phyloP scores from a whole-genome alignment of 2,797 vertebrate species.

The Tadarida brasiliensis region DNA sequence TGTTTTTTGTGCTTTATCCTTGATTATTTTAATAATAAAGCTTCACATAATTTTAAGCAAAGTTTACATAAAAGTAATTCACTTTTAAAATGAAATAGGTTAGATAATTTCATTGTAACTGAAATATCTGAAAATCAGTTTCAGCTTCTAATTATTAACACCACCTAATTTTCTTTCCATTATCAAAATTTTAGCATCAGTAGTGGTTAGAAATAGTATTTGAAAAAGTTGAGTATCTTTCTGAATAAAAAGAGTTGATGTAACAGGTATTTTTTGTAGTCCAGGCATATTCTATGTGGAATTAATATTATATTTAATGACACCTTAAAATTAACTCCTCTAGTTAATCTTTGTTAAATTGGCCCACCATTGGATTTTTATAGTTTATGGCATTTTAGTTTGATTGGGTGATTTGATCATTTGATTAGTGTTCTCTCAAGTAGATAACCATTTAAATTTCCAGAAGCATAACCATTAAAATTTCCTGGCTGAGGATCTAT shows the following conservation, averaged over 20 bases:
- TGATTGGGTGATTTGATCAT: background rate
- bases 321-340: background rate
- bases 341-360: conserved; percentile 23
- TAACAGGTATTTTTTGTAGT: background rate
- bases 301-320: background rate
- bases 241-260: background rate
- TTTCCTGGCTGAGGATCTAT: conserved; percentile 4
- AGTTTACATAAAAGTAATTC: conserved; percentile 13
- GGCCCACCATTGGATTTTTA: background rate
- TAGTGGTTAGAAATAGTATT: conserved; percentile 2
- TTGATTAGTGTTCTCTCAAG: background rate
- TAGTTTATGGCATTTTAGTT: conserved; percentile 13
- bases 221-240: conserved; percentile 34
- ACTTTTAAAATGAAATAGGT: conserved; percentile 44
- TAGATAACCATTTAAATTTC: background rate
- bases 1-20: conserved; percentile 6
- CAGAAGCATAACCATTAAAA: background rate
- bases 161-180: conserved; percentile 9
- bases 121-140: background rate
- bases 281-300: background rate
- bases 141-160: conserved; percentile 16
- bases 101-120: conserved; percentile 40
- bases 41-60: conserved; percentile 16
- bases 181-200: conserved; percentile 20
- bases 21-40: conserved; percentile 49